Evolutionary conservation across 2,113 vertebrate genomes (phyloP), one percentile per base, ranked within the genome.

Genomic region (Seriola aureovittata): DNA sequence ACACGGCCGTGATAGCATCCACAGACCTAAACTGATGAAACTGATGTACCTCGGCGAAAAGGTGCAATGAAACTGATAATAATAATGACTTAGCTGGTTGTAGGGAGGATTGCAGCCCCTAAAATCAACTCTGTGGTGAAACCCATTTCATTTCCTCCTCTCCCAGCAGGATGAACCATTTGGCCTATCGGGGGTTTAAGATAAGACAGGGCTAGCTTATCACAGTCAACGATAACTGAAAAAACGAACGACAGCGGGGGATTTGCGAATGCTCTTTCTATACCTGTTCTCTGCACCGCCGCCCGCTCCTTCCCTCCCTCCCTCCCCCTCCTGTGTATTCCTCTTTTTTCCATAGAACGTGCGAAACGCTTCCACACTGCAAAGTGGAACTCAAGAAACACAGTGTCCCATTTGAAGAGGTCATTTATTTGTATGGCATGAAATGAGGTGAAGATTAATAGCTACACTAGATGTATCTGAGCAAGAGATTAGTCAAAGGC

Each of bases 131-230:
- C 74, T 2, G 50, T 67, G 74, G 88, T 92, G 87, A 90, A 92
- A 86, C 84, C 87, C 83, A 93, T 92, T 94, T 91, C 71, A 88
- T 90, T 90, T 88, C 79, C 81, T 80, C 74, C 75, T 70, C 71
- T 88, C 65, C 80, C 86, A 71, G 73, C 81, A 88, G 90, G 90
- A 90, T 78, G 72, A 89, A 87, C 82, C 87, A 86, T 91, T 91
- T 85, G 91, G 89, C 85, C 91, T 91, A 81, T 89, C 68, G 68
- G 83, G 86, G 90, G 80, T 89, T 93, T 92, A 89, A 93, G 94
- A 95, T 94, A 94, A 95, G 93, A 90, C 84, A 21, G 80, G 84
- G 85, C 83, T 78, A 88, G 92, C 93, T 95, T 96, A 94, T 95
- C 94, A 76, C 71, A 71, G 88, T 79, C 91, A 81, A 78, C 58